phyloP scores from a whole-genome alignment of 2,113 vertebrate genomes.

The Nannobrachium achirus region DNA sequence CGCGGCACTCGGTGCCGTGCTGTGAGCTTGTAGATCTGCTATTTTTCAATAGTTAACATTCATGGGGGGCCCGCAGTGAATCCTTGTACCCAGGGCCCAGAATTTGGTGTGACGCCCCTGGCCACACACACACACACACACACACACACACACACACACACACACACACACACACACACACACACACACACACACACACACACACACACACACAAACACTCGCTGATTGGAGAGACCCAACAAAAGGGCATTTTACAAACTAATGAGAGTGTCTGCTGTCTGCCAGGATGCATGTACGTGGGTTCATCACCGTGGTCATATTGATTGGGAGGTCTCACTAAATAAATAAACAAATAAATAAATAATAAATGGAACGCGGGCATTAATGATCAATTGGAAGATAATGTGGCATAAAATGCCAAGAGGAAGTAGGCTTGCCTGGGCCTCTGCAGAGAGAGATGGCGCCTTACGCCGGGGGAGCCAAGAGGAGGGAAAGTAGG shows the following conservation, averaged over 20 bases:
- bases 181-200: conserved; percentile 22
- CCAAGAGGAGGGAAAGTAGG: not conserved
- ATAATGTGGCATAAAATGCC: conserved; percentile 24
- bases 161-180: conserved; percentile 6
- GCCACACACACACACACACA: too few species aligned
- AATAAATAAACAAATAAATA: too few species aligned
- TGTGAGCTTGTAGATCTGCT: too few species aligned
- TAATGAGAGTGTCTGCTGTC: conserved; percentile 58
- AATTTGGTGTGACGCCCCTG: too few species aligned
- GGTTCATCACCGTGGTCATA: conserved; percentile 49
- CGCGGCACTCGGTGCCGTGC: too few species aligned
- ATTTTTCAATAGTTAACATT: too few species aligned
- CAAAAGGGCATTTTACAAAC: conserved; percentile 67
- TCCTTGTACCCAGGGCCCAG: too few species aligned
- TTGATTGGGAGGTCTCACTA: conserved; percentile 45
- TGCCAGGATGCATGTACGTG: conserved; percentile 55
- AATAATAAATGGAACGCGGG: conserved; percentile 5
- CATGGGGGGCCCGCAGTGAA: too few species aligned
- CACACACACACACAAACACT: conserved; percentile 17
- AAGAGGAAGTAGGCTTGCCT: conserved; percentile 27
- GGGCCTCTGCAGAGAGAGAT: conserved; percentile 19
- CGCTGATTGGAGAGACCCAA: conserved; percentile 42
- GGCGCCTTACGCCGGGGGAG: conserved; percentile 47
- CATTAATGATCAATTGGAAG: conserved; percentile 44
- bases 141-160: conserved; percentile 31